These are phyloP conservation scores for Rostratula benghalensis DNA, from an alignment of 2,113 vertebrate species.

Conservation along the genomic window DNA sequence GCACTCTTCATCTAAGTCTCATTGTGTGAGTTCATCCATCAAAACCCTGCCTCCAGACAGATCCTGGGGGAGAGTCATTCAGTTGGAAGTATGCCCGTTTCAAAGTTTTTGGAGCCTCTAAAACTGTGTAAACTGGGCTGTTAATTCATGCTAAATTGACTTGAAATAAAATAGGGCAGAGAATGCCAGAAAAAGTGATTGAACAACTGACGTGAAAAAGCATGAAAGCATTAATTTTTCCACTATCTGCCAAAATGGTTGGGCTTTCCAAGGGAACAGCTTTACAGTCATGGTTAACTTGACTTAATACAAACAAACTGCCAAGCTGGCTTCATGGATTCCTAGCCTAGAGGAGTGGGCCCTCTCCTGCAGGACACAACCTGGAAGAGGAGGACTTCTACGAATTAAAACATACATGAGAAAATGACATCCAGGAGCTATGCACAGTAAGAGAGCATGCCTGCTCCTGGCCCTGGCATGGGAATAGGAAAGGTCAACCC, in stretches of 20 bases:
- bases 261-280: neutral
- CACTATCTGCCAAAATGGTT: neutral
- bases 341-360: neutral
- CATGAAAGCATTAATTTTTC: neutral
- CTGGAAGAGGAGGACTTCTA: neutral
- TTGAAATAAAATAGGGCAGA: neutral
- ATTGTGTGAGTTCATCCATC: neutral
- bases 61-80: neutral
- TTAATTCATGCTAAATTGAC: neutral
- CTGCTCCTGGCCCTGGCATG: neutral
- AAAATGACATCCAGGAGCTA: neutral
- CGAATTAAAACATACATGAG: neutral
- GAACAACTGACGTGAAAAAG: neutral
- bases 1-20: neutral
- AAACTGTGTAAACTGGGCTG: neutral
- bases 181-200: neutral
- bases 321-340: neutral
- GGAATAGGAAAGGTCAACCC: neutral
- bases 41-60: neutral
- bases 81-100: neutral
- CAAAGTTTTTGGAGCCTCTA: neutral
- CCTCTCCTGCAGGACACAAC: neutral
- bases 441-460: fast-evolving
- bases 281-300: neutral
- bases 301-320: neutral